Evolutionary conservation across 2,888 invertebrate genomes (phyloP).

Genomic region (Apomyelois bistriatella): DNA sequence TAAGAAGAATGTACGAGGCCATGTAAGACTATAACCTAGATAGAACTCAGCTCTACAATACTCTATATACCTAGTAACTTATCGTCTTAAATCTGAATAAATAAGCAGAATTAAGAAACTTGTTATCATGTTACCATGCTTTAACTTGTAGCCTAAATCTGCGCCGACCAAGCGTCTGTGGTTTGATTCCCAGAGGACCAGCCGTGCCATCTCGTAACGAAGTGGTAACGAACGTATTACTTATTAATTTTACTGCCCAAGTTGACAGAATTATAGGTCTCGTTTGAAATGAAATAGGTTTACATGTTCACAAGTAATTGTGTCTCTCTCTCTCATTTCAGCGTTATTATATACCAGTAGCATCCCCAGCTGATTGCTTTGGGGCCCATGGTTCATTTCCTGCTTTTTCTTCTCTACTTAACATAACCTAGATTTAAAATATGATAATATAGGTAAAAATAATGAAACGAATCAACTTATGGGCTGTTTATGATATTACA

Average conservation of each 20-base stretch:
- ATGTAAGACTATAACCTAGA: not conserved
- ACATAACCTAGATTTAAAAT: no score
- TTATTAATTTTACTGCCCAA: constrained; percentile 1
- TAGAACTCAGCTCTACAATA: not conserved
- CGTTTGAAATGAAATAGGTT: not conserved
- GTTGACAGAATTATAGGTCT: not conserved
- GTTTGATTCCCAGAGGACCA: not conserved
- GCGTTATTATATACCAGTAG: no score
- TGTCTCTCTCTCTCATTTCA: no score
- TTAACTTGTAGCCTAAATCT: not conserved
- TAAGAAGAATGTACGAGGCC: no score
- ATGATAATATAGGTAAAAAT: no score
- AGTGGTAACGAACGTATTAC: constrained; percentile 8
- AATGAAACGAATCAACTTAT: no score
- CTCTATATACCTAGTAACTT: not conserved
- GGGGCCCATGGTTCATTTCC: no score
- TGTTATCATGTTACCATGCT: not conserved
- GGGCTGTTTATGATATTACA: no score
- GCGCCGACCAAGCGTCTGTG: not conserved
- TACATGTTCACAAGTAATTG: no score
- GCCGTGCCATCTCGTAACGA: not conserved
- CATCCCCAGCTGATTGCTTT: no score
- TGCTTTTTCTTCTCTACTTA: no score
- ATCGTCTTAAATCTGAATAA: not conserved
- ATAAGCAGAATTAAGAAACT: not conserved